Base-by-base conservation (phyloP, 2,797 vertebrate genomes). In the Alca torda region DNA sequence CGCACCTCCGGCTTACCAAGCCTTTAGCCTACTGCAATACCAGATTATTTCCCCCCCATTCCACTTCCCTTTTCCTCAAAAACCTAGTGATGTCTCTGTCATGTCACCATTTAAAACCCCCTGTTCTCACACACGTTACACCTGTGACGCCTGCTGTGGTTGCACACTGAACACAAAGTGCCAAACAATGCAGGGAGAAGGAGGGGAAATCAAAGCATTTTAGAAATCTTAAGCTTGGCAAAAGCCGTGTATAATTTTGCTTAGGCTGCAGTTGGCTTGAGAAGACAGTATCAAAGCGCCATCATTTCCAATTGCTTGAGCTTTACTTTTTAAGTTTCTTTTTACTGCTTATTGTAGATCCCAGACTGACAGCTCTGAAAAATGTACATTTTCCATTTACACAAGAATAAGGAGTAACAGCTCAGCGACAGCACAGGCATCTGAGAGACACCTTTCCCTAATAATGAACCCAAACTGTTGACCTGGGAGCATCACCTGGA, bases 191-290 rank as follows among this genome's bases (percentile, higher is more conserved):
- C 73, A 60, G 59, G 81, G 76, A n/a, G 84, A 31, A 76, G 51
- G 65, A 64, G 45, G 26, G 33, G 35, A 67, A 93, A 86, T 87
- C 91, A 87, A 84, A 96, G 75, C 54, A 1, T 68, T 88, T 82
- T 41, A 70, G 77, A 80, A 83, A 37, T 64, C 90, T 75, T 35
- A 25, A 35, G 73, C 76, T 87, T 89, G 79, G 69, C 60, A 92
- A 78, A 93, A 77, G 79, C 75, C 41, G 28, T 28, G 64, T 79
- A 15, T 28, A 53, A 60, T 64, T 95, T 48, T 94, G 87, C 92
- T 96, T 64, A 93, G 96, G 87, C 87, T 92, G 85, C 79, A 81
- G 69, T 23, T 46, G 73, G 70, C 83, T 79, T 61, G 51, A 92
- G 92, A 16, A 86, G 87, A 56, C 67, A 54, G 28, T 48, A 96